Evolutionary conservation across 2,113 vertebrate species (phyloP).

Genomic region (Leucopsar rothschildi): DNA sequence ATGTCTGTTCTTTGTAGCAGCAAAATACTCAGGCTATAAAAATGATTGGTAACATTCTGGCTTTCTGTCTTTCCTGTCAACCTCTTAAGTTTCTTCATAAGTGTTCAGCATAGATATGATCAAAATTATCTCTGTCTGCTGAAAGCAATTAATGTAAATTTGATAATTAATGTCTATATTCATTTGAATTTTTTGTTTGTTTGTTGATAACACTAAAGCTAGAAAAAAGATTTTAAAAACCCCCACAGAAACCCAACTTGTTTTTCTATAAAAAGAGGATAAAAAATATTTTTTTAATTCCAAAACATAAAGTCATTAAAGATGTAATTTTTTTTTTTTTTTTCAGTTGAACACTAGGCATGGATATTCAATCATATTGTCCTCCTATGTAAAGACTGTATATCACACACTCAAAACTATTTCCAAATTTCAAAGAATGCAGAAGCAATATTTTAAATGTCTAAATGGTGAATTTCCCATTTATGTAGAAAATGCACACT

Average conservation of each 20-base stretch:
- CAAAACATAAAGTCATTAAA: not conserved
- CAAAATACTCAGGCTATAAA: not conserved
- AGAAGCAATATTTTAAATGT: not conserved
- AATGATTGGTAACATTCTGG: not conserved
- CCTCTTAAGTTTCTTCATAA: not conserved
- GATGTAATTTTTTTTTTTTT: not conserved
- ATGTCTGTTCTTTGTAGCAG: not conserved
- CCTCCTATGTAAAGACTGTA: not conserved
- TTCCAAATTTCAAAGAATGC: not conserved
- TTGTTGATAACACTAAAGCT: not conserved
- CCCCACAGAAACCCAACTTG: fast-evolving
- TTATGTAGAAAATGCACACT: not conserved
- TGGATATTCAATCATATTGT: not conserved
- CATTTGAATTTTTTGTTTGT: not conserved
- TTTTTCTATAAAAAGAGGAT: not conserved
- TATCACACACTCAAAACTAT: not conserved
- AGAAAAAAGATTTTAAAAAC: not conserved
- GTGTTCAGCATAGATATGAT: not conserved
- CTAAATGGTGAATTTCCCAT: not conserved
- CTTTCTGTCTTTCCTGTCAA: not conserved
- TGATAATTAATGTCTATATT: not conserved
- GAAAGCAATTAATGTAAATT: not conserved
- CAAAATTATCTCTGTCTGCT: not conserved
- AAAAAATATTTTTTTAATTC: not conserved
- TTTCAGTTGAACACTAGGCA: not conserved